Conservation (phyloP, 2,113 vertebrate species). For the Poeciliopsis turrubarensis region DNA sequence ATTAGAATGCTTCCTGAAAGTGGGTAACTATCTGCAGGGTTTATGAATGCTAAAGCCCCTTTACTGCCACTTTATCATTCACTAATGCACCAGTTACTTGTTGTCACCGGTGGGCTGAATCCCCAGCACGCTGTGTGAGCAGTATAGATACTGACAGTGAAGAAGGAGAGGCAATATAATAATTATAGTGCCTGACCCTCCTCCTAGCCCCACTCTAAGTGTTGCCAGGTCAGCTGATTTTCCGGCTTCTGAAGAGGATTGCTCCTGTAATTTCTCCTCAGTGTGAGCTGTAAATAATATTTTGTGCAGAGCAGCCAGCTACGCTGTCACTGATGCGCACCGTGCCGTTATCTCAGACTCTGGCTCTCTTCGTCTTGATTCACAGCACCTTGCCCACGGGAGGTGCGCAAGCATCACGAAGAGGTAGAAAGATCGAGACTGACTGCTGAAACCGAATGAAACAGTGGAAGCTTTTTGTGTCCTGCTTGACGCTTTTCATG, state of each 20-base stretch:
- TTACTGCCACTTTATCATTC: constrained; percentile 57
- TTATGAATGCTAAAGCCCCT: constrained; percentile 45
- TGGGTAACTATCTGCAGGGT: constrained; percentile 25
- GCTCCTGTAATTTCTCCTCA: constrained; percentile 67
- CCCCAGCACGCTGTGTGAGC: constrained; percentile 59
- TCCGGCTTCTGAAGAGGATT: constrained; percentile 57
- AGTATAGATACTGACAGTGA: constrained; percentile 73
- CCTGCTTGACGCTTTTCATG: constrained; percentile 58
- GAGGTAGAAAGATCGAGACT: constrained; percentile 17
- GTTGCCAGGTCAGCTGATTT: constrained; percentile 77
- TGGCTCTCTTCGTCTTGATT: constrained; percentile 52
- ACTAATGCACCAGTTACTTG: constrained; percentile 68
- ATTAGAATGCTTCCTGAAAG: constrained; percentile 27
- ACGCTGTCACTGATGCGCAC: constrained; percentile 64
- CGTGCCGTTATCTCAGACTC: constrained; percentile 59
- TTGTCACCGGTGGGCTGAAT: constrained; percentile 64
- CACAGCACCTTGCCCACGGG: constrained; percentile 51
- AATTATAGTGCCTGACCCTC: constrained; percentile 73
- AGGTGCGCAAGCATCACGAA: constrained; percentile 52
- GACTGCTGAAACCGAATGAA: constrained; percentile 33
- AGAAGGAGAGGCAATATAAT: constrained; percentile 75
- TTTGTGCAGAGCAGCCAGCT: constrained; percentile 62
- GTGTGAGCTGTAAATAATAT: constrained; percentile 78
- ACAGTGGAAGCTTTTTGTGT: constrained; percentile 22
- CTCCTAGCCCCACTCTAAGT: constrained; percentile 59